These are phyloP conservation scores for Orientallactaga sibirica DNA, from an alignment of 2,797 vertebrate genomes.

Conservation along the genomic window DNA sequence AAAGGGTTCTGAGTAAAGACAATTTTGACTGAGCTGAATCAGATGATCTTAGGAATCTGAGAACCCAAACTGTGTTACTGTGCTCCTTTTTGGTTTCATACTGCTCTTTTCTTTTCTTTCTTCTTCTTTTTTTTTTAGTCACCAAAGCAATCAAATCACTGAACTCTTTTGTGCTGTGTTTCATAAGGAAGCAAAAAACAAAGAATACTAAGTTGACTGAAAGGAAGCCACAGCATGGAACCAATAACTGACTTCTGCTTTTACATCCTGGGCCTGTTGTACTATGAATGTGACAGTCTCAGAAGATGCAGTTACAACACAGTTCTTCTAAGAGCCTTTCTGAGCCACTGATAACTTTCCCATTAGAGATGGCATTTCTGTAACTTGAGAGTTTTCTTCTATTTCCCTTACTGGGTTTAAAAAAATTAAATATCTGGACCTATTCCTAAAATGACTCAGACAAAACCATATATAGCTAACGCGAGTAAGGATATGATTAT, in stretches of 20 bases:
- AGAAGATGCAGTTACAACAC: not conserved
- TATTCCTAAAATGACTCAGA: conserved; percentile 31
- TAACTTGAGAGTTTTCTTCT: conserved; percentile 40
- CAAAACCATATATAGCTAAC: not conserved
- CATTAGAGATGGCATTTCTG: conserved; percentile 31
- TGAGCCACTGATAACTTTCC: conserved; percentile 17
- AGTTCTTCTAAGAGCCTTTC: not conserved
- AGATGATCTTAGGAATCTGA: conserved; percentile 16
- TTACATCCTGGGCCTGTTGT: not conserved
- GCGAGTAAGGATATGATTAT: not conserved
- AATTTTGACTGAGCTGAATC: conserved; percentile 16
- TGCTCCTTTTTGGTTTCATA: not conserved
- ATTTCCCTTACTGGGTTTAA: conserved; percentile 38
- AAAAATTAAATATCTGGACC: not conserved
- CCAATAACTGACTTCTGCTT: conserved; percentile 18
- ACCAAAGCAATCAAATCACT: conserved; percentile 18
- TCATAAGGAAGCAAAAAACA: conserved; percentile 21
- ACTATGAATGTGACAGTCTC: not conserved
- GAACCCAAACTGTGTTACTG: not conserved
- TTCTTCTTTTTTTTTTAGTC: not conserved
- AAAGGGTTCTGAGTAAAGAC: conserved; percentile 5
- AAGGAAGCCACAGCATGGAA: not conserved
- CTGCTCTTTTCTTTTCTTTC: not conserved
- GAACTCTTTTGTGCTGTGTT: not conserved
- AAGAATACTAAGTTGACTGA: conserved; percentile 5